These are phyloP conservation scores for Coremacera marginata DNA, from an alignment of 2,888 invertebrate genomes.

Conservation along the genomic window DNA sequence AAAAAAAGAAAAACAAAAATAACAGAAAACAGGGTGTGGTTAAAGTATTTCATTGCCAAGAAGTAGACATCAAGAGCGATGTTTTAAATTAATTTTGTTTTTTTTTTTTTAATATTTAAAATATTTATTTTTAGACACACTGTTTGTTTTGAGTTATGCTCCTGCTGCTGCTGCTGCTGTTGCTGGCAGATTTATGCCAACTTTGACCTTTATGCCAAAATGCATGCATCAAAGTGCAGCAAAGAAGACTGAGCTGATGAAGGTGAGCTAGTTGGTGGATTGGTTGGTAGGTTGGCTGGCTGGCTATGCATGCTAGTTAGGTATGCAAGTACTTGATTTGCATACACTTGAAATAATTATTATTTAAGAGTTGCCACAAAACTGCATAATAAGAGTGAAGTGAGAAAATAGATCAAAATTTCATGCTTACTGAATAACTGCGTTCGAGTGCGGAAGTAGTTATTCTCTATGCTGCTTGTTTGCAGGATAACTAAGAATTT, in stretches of 20 bases:
- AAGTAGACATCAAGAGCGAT: not conserved
- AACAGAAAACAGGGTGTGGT: not conserved
- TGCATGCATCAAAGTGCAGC: not conserved
- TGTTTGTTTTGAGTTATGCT: not conserved
- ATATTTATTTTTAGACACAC: not conserved
- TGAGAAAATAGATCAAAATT: too few species aligned
- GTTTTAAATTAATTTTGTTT: not conserved
- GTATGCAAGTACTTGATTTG: constrained; percentile 12
- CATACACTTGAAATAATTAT: constrained; percentile 12
- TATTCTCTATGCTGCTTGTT: too few species aligned
- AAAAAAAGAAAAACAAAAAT: not conserved
- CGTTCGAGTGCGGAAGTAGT: too few species aligned
- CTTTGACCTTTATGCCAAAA: constrained; percentile 37
- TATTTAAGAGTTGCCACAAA: not conserved
- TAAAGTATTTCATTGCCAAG: constrained; percentile 1
- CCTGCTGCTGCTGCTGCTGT: not conserved
- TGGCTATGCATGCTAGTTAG: not conserved
- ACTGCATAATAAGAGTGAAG: not conserved
- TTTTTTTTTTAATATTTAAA: not conserved
- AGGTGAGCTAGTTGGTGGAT: not conserved
- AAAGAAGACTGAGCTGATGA: not conserved
- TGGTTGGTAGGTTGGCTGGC: not conserved
- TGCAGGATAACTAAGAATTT: too few species aligned
- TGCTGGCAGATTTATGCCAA: constrained; percentile 13
- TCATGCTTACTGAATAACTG: too few species aligned